A percentile compares a stretch with the other conserved stretches of the same genome.
phyloP scores from a whole-genome alignment of 2,797 vertebrate genomes.

The Apogon talboti region DNA sequence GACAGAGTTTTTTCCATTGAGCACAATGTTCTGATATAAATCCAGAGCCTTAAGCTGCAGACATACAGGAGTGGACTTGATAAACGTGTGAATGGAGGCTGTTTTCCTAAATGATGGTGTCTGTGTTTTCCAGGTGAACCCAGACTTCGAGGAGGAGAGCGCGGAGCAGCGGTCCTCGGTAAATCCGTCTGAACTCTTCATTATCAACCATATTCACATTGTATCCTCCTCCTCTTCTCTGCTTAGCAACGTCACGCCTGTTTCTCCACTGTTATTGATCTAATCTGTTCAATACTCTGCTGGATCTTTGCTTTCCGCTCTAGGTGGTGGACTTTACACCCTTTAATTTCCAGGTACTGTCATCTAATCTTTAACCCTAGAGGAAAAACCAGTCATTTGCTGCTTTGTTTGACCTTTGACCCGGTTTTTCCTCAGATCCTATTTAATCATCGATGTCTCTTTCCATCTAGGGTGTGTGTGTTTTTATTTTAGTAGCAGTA shows the following conservation, averaged over 20 bases:
- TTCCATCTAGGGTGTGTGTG: background rate
- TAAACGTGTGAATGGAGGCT: background rate
- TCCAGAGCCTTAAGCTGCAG: background rate
- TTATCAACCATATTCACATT: background rate
- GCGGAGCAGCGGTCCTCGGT: slow-evolving; percentile 83
- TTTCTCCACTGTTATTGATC: slow-evolving; percentile 20
- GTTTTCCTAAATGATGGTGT: background rate
- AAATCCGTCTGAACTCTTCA: slow-evolving; percentile 50
- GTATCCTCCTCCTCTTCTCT: background rate
- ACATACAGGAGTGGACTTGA: too few species aligned
- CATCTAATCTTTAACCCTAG: slow-evolving; percentile 5
- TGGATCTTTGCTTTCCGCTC: slow-evolving; percentile 68
- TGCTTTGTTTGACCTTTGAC: slow-evolving; percentile 3
- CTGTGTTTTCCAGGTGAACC: slow-evolving; percentile 78
- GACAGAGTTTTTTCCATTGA: too few species aligned
- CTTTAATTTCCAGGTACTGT: slow-evolving; percentile 87
- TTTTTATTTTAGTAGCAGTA: slow-evolving; percentile 22
- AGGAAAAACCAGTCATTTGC: background rate
- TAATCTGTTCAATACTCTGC: slow-evolving; percentile 36
- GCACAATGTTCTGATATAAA: too few species aligned
- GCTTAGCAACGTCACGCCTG: slow-evolving; percentile 21
- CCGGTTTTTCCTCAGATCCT: background rate
- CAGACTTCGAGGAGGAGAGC: slow-evolving; percentile 85
- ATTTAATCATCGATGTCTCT: background rate
- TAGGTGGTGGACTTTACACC: slow-evolving; percentile 86